Evolutionary conservation across 2,113 vertebrate species (phyloP).

Genomic region (Ctenodactylus gundi): DNA sequence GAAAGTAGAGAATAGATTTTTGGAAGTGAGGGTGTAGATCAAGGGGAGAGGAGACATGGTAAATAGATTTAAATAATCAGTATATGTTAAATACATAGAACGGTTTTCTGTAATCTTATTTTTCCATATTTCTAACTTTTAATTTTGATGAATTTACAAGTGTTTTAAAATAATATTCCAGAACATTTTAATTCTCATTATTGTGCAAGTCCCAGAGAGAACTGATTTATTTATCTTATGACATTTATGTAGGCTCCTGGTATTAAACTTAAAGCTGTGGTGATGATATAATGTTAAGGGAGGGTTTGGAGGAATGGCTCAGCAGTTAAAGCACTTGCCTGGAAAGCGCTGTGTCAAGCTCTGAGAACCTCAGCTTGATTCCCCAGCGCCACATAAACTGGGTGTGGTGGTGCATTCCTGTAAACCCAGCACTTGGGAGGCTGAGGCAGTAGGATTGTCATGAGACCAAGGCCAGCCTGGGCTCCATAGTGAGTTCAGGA

Average conservation of each 20-base stretch:
- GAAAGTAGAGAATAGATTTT: neutral
- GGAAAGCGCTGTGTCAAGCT: too few species aligned
- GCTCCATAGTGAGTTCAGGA: too few species aligned
- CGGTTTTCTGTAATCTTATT: neutral
- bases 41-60: neutral
- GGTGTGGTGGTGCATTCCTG: too few species aligned
- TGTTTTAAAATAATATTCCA: neutral
- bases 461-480: too few species aligned
- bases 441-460: too few species aligned
- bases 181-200: neutral
- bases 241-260: neutral
- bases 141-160: neutral
- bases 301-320: too few species aligned
- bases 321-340: too few species aligned
- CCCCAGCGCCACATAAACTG: too few species aligned
- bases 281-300: neutral
- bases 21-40: neutral
- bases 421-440: too few species aligned
- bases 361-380: too few species aligned
- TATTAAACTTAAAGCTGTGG: neutral
- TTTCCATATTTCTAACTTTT: neutral
- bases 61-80: neutral
- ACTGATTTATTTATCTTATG: neutral
- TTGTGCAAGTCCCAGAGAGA: neutral
- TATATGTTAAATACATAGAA: neutral